Base-by-base conservation (phyloP, 2,113 vertebrate species). In the Ciconia maguari region DNA sequence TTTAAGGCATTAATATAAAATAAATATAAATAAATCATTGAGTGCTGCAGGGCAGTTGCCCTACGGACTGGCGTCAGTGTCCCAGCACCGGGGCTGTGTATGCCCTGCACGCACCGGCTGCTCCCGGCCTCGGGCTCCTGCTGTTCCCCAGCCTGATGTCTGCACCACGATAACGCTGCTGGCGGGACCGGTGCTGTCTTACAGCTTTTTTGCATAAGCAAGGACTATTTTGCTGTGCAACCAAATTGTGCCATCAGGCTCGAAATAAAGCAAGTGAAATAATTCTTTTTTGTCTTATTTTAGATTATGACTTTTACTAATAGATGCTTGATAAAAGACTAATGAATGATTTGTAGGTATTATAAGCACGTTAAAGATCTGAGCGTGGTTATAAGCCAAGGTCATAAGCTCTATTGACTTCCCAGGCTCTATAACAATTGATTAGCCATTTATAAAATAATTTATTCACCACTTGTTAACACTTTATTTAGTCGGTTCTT, bases 391-490 rank as follows among this genome's bases (percentile, higher is more conserved):
- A 79, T 36, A 91, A 88, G 69, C 89, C 87, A 93, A 95, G 84
- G 94, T 80, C 87, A 60, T 60, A 83, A 71, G 64, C 70, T 85
- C 78, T 90, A 88, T 38, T 83, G 95, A 95, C 87, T 94, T 88
- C 49, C 42, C 24, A 65, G 66, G 78, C 78, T 93, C 82, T 88
- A 15, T 25, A 80, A 77, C 54, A 94, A 97, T 90, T 94, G 84
- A 97, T 95, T 91, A 80, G 51, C 46, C 60, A 88, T 88, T 91
- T 95, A 93, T 90, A 90, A 96, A 93, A 95, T 72, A 4, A 82
- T 72, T 89, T 58, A 68, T 76, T 87, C 64, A 91, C 7, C 42
- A 83, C 66, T 74, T 94, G 34, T 64, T 87, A 96, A 49, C 49
- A 51, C 17, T 86, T 93, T 55, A 77, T 83, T 89, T 55, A 82